Percentiles rank a stretch among this genome's conserved stretches.
Evolutionary conservation across 2,888 invertebrate species (phyloP).

Genomic region (Hypomecis punctinalis): DNA sequence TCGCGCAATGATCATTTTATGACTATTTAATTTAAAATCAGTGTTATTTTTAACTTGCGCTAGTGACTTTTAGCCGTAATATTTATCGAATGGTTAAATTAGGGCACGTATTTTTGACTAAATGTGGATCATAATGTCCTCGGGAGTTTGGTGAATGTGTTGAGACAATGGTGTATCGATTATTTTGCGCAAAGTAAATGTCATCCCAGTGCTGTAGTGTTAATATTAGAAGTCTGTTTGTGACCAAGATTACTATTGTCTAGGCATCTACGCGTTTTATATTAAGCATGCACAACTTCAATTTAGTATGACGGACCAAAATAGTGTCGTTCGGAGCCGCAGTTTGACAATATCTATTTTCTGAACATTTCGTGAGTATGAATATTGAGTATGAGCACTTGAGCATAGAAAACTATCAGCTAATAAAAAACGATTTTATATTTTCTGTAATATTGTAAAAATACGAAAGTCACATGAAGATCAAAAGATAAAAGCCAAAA

Average conservation of each 20-base stretch:
- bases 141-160: slow-evolving; percentile 77
- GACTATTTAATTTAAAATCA: slow-evolving; percentile 67
- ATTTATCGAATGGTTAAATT: slow-evolving; percentile 45
- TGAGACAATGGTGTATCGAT: slow-evolving; percentile 85
- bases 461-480: not conserved
- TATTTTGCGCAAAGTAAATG: slow-evolving; percentile 84
- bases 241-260: slow-evolving; percentile 81
- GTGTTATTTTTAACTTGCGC: slow-evolving; percentile 68
- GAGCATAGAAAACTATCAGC: not conserved
- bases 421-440: not conserved
- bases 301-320: slow-evolving; percentile 79
- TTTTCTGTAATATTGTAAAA: not conserved
- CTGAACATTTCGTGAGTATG: slow-evolving; percentile 60
- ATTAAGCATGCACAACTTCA: slow-evolving; percentile 77
- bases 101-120: slow-evolving; percentile 47
- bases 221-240: slow-evolving; percentile 85
- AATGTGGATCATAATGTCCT: slow-evolving; percentile 63
- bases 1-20: slow-evolving; percentile 76
- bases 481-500: no score
- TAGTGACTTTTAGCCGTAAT: slow-evolving; percentile 49
- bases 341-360: slow-evolving; percentile 70
- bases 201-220: slow-evolving; percentile 83
- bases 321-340: slow-evolving; percentile 72
- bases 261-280: slow-evolving; percentile 83
- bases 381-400: slow-evolving; percentile 17